Conservation (phyloP, 2,797 vertebrate species). For the Diplodus puntazzo region DNA sequence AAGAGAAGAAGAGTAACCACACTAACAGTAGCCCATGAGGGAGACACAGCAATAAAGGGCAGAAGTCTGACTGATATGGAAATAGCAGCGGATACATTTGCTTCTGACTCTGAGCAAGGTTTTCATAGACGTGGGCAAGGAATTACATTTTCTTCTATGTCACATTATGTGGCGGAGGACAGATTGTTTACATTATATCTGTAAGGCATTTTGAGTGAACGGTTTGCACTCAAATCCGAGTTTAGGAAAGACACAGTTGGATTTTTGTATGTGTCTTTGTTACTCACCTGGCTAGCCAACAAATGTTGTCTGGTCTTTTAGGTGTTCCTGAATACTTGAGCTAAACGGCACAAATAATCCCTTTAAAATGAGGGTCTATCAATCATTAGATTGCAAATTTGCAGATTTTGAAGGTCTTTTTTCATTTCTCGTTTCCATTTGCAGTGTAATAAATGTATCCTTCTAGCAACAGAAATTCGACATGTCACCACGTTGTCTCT, state of each 20-base stretch:
- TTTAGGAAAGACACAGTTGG: not conserved
- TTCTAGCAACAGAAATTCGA: slow-evolving; percentile 14
- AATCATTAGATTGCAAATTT: not conserved
- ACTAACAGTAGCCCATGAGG: not conserved
- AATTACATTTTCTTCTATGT: not conserved
- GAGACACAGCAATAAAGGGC: not conserved
- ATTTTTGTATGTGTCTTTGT: not conserved
- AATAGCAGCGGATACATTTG: not conserved
- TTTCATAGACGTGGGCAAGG: not conserved
- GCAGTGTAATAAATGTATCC: not conserved
- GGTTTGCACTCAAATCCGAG: no score
- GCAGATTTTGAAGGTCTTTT: not conserved
- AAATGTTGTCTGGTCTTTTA: not conserved
- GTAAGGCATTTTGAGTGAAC: not conserved
- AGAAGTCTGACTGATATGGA: not conserved
- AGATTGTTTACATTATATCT: not conserved
- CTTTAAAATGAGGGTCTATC: not conserved
- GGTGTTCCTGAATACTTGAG: not conserved
- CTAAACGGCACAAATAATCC: not conserved
- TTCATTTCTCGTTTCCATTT: not conserved
- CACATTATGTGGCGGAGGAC: not conserved
- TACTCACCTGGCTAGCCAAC: not conserved
- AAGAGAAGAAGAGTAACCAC: not conserved
- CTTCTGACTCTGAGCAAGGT: no score
- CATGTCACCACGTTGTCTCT: slow-evolving; percentile 15